Percentiles rank a stretch among this genome's conserved stretches.
phyloP scores from a whole-genome alignment of 64 coral and sea anemone species.

The Trachythela sp. region DNA sequence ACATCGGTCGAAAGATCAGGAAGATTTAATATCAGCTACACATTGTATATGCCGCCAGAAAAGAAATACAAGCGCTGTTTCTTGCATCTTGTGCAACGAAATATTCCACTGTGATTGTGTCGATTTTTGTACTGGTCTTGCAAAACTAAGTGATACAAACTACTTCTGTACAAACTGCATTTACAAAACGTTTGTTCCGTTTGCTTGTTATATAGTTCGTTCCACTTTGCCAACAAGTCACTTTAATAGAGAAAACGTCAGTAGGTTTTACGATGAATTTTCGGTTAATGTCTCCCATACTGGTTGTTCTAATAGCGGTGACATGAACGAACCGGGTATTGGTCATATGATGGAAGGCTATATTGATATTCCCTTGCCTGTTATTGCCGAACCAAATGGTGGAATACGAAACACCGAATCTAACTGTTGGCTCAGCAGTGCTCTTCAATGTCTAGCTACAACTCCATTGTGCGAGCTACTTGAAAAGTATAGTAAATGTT shows the following conservation, averaged over 20 bases:
- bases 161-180: background rate
- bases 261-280: background rate
- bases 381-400: background rate
- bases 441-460: background rate
- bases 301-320: background rate
- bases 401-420: background rate
- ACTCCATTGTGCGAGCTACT: background rate
- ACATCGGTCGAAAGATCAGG: background rate
- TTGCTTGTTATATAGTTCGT: slow-evolving; percentile 2
- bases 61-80: background rate
- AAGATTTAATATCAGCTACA: background rate
- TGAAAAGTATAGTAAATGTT: background rate
- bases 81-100: background rate
- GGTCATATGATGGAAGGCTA: background rate
- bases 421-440: background rate
- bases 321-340: background rate
- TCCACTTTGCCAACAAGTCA: background rate
- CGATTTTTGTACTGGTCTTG: background rate
- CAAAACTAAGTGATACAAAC: background rate
- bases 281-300: background rate
- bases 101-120: background rate
- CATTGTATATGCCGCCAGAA: slow-evolving; percentile 6
- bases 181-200: background rate
- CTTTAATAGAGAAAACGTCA: background rate
- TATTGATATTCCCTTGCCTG: background rate